Conservation (phyloP, 2,113 vertebrate species). For the Sinocyclocheilus anshuiensis region DNA sequence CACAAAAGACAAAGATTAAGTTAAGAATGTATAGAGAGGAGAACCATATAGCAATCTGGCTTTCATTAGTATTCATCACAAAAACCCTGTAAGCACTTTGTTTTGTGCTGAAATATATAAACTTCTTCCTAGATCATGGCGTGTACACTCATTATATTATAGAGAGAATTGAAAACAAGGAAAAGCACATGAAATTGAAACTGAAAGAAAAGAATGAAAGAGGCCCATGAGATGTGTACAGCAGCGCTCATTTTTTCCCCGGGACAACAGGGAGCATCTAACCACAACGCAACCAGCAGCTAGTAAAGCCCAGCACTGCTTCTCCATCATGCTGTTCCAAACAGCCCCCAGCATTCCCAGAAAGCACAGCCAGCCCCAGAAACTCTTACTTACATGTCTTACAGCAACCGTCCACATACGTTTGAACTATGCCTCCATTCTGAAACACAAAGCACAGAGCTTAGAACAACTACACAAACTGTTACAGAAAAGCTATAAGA, state of each 20-base stretch:
- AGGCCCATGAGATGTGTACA: slow-evolving; percentile 31
- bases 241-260: slow-evolving; percentile 52
- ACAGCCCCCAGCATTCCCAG: slow-evolving; percentile 56
- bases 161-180: slow-evolving; percentile 1
- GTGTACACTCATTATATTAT: background rate
- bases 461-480: background rate
- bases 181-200: slow-evolving; percentile 18
- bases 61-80: background rate
- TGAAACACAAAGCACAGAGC: slow-evolving; percentile 70
- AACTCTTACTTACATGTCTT: slow-evolving; percentile 91
- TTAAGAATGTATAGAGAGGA: background rate
- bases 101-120: background rate
- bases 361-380: slow-evolving; percentile 75
- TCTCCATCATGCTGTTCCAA: slow-evolving; percentile 44
- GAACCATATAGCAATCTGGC: background rate
- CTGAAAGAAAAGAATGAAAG: slow-evolving; percentile 30
- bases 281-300: slow-evolving; percentile 65
- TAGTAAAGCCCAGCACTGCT: slow-evolving; percentile 47
- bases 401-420: slow-evolving; percentile 94
- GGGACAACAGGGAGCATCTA: slow-evolving; percentile 67
- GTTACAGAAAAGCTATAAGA: background rate
- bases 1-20: slow-evolving; percentile 26
- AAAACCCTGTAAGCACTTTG: background rate
- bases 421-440: slow-evolving; percentile 91
- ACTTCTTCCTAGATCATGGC: background rate